Evolutionary conservation across 2,113 vertebrate species (phyloP).

Genomic region (Lasiurus cinereus): DNA sequence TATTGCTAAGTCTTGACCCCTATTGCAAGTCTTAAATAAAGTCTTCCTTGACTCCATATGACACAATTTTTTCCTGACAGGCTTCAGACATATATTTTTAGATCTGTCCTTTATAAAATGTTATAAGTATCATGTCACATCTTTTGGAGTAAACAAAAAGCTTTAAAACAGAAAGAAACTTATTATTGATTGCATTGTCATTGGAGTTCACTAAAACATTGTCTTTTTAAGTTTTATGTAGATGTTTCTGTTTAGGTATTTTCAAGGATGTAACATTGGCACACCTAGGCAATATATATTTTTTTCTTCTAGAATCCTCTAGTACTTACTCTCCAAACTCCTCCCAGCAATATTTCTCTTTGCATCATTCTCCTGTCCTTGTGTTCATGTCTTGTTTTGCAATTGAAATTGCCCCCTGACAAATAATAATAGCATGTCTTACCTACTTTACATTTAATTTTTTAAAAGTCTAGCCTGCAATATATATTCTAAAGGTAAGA

Average conservation of each 20-base stretch:
- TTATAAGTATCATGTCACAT: not conserved
- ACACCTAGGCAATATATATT: not conserved
- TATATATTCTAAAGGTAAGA: not conserved
- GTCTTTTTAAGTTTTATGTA: not conserved
- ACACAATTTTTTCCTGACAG: constrained; percentile 12
- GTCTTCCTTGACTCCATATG: not conserved
- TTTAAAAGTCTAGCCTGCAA: not conserved
- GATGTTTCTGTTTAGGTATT: not conserved
- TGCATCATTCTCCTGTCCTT: not conserved
- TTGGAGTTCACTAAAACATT: not conserved
- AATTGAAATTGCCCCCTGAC: not conserved
- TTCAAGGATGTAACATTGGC: not conserved
- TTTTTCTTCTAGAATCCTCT: not conserved
- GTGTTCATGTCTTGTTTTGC: not conserved
- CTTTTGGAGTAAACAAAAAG: not conserved
- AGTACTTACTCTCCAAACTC: not conserved
- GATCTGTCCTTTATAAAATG: not conserved
- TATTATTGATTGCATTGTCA: not conserved
- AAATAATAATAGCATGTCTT: not conserved
- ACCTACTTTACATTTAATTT: not conserved
- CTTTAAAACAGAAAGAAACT: not conserved
- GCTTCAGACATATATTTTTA: not conserved
- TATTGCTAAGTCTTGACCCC: not conserved
- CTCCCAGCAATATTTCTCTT: not conserved
- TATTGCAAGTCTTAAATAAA: not conserved